Base-by-base conservation (phyloP, 2,888 invertebrate genomes). In the Acleris holmiana region DNA sequence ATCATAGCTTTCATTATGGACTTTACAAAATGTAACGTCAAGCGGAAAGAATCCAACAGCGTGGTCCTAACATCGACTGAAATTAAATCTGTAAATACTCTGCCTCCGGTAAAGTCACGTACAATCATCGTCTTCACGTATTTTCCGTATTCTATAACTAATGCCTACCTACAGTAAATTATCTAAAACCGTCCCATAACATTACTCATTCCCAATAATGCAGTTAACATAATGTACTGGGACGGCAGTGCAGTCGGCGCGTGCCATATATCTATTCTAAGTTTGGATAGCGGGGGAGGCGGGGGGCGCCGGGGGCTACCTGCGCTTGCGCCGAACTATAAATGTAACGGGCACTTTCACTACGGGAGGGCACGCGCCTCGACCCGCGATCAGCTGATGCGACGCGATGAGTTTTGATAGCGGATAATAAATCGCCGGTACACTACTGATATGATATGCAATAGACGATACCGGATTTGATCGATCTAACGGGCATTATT, bases 361-460 rank as follows among this genome's bases (percentile, higher is more conserved):
- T 73, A 19, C 59, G 55, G 55, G 48, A 55, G 59, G 65, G 65
- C 59, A 54, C 50, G 55, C 48, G 71, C 76, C 80, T 84, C 80
- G 83, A 83, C 80, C 83, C 72, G 75, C 53, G 67, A 81, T 80
- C 83, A 88, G 86, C 85, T 89, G 88, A 82, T 80, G 73, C 69
- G 74, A 74, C 72, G 78, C 77, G 67, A 83, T 76, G 77, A 72
- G 77, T 19, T 54, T 58, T 40, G 35, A 40, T 58, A 76, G 68
- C 78, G 76, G 54, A 68, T 73, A 69, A 73, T 62, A 50, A 53
- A 61, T 23, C 44, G 15, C 35, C 15, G 29, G 21, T 47, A 53
- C 46, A 18, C 50, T 25, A 25, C 47, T n/a, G n/a, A n/a, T n/a
- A n/a, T n/a, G n/a, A n/a, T n/a, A 50, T 44, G n/a, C n/a, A 21